Evolutionary conservation across 2,888 invertebrate genomes (phyloP).

Genomic region (Deladenus siricidicola): DNA sequence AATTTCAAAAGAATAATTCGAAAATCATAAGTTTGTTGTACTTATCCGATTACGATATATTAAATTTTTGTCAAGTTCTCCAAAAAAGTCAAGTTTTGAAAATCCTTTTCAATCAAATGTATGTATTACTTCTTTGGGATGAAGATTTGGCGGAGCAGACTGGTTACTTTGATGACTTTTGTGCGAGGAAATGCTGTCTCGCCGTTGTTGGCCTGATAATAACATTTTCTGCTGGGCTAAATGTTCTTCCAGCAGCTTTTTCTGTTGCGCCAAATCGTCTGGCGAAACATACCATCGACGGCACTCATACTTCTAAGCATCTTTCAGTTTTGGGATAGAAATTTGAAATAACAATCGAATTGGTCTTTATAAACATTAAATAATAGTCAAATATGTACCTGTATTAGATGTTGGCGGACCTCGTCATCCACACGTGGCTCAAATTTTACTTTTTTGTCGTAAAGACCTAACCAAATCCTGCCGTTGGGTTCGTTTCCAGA

Average conservation of each 20-base stretch:
- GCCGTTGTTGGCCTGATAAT: neutral
- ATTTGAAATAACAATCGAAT: neutral
- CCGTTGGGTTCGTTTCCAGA: conserved; percentile 82
- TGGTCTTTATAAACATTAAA: neutral
- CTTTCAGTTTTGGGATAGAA: conserved; percentile 2
- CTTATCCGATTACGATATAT: too few relatives aligned
- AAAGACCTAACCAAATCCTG: conserved; percentile 82
- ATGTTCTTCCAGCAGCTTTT: conserved; percentile 29
- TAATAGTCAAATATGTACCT: conserved; percentile 13
- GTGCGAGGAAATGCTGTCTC: conserved; percentile 6
- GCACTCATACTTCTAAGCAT: conserved; percentile 77
- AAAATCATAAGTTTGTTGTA: too few relatives aligned
- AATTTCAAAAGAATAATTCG: too few relatives aligned
- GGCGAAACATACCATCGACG: conserved; percentile 65
- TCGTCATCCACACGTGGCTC: conserved; percentile 34
- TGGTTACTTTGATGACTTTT: conserved; percentile 26
- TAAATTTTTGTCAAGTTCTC: too few relatives aligned
- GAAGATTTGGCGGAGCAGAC: conserved; percentile 28
- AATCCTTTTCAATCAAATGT: neutral
- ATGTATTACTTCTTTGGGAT: conserved; percentile 18
- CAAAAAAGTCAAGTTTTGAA: too few relatives aligned
- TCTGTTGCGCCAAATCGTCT: conserved; percentile 52
- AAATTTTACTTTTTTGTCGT: conserved; percentile 60
- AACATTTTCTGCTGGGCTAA: neutral
- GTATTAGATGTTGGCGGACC: conserved; percentile 25